Percentiles rank a stretch among this genome's conserved stretches.
phyloP scores from a whole-genome alignment of 2,797 vertebrate genomes.

The Etheostoma perlongum region DNA sequence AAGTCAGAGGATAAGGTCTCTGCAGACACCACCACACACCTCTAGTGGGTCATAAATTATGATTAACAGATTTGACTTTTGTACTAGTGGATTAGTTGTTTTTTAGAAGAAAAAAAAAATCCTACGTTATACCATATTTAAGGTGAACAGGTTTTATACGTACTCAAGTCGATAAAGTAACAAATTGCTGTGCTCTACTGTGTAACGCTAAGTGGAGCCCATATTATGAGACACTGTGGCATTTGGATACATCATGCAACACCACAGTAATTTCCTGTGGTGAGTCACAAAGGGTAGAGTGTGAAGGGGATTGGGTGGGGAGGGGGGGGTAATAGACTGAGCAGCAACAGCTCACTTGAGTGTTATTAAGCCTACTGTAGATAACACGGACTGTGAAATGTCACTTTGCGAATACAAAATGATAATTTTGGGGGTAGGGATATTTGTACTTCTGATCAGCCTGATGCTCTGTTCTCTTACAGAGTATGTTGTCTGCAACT shows the following conservation, averaged over 20 bases:
- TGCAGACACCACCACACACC: no score
- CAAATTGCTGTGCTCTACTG: background rate
- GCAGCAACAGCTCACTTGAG: conserved; percentile 24
- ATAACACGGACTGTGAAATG: conserved; percentile 27
- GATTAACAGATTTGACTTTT: no score
- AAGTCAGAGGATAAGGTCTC: no score
- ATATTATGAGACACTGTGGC: background rate
- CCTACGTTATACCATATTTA: no score
- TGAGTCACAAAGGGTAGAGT: conserved; percentile 16
- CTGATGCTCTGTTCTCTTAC: background rate
- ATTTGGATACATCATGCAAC: conserved; percentile 34
- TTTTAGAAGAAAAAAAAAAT: no score
- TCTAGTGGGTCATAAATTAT: no score
- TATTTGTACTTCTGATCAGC: background rate
- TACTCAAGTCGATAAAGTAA: background rate
- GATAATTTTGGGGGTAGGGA: background rate
- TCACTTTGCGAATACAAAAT: conserved; percentile 15
- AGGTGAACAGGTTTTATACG: background rate
- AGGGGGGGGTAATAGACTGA: conserved; percentile 7
- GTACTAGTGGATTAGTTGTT: no score
- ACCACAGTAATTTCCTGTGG: conserved; percentile 32
- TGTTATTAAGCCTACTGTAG: conserved; percentile 5
- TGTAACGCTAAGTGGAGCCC: background rate
- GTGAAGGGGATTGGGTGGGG: background rate
- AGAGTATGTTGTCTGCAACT: background rate